Conservation (phyloP, 2,797 vertebrate species). For the Neosilurus hyrtlii region DNA sequence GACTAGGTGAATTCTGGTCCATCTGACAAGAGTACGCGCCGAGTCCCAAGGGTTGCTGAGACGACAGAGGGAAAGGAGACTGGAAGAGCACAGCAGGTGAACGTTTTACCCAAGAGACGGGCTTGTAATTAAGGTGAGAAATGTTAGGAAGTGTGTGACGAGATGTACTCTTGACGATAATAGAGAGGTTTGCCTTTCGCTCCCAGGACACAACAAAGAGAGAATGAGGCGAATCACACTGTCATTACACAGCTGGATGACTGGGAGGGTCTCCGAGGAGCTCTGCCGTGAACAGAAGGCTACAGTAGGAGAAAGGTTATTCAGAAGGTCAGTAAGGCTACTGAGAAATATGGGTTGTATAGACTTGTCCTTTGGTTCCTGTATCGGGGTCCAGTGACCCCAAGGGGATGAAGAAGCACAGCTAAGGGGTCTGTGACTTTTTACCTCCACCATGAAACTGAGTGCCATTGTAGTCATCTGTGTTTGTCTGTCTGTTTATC, state of each 20-base stretch:
- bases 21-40: slow-evolving; percentile 47
- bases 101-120: slow-evolving; percentile 57
- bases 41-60: slow-evolving; percentile 41
- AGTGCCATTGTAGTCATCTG: too few species aligned
- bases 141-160: slow-evolving; percentile 42
- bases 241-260: slow-evolving; percentile 1
- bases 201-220: not conserved
- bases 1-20: slow-evolving; percentile 54
- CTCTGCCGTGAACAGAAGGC: not conserved
- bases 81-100: slow-evolving; percentile 41
- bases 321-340: not conserved
- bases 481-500: too few species aligned
- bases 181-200: slow-evolving; percentile 24
- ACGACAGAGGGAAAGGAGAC: slow-evolving; percentile 14
- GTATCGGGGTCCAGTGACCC: too few species aligned
- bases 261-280: not conserved
- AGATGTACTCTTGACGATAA: slow-evolving; percentile 51
- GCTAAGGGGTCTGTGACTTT: not conserved
- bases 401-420: not conserved
- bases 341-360: not conserved
- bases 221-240: slow-evolving; percentile 2
- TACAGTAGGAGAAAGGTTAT: not conserved
- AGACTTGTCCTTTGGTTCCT: not conserved
- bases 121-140: slow-evolving; percentile 63
- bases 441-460: too few species aligned